phyloP scores from a whole-genome alignment of 2,888 invertebrate species.

The Elegia similella region DNA sequence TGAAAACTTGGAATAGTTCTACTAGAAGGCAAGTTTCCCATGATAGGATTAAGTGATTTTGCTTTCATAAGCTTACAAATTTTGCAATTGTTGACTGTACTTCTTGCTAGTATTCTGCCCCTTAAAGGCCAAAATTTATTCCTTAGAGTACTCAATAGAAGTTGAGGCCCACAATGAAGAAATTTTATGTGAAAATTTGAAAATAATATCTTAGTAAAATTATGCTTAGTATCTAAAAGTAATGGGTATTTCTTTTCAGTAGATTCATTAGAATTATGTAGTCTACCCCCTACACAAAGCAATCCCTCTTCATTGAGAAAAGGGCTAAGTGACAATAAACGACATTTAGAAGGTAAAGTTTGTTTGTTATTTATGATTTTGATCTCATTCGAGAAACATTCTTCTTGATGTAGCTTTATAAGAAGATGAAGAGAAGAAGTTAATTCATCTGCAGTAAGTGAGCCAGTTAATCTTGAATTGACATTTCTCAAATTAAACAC shows the following conservation, averaged over 20 bases:
- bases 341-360: neutral
- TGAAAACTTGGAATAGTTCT: conserved; percentile 19
- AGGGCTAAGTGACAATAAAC: neutral
- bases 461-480: no score
- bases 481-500: no score
- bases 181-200: conserved; percentile 17
- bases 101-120: conserved; percentile 22
- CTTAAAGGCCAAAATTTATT: conserved; percentile 23
- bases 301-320: neutral
- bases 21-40: conserved; percentile 27
- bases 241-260: neutral
- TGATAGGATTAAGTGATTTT: conserved; percentile 18
- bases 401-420: no score
- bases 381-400: no score
- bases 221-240: neutral
- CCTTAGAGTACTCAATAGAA: conserved; percentile 20
- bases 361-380: neutral
- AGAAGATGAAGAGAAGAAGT: no score
- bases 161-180: conserved; percentile 24
- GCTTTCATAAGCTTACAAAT: conserved; percentile 15
- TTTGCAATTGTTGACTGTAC: conserved; percentile 19
- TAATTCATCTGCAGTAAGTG: no score
- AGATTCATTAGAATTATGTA: neutral
- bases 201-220: conserved; percentile 17
- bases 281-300: neutral